Percentiles rank a stretch among this genome's conserved stretches.
Evolutionary conservation across 2,113 vertebrate genomes (phyloP).

Genomic region (Felis chaus): DNA sequence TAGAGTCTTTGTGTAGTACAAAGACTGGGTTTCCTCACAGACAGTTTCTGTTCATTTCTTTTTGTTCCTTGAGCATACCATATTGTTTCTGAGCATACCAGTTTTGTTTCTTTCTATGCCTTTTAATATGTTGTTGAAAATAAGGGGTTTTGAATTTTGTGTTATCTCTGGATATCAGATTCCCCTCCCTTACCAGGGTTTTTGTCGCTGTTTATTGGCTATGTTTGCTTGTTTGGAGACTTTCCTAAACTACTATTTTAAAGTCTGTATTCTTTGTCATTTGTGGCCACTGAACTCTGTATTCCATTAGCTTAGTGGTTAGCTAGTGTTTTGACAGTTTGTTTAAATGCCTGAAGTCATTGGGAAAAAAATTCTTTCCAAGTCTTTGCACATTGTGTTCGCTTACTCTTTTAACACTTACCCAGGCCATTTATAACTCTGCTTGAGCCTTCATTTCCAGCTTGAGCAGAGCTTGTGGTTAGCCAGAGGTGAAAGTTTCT

Average conservation of each 20-base stretch:
- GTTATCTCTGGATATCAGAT: background rate
- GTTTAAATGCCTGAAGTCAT: background rate
- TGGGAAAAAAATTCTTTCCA: background rate
- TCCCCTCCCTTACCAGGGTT: background rate
- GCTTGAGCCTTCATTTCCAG: background rate
- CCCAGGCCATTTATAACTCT: background rate
- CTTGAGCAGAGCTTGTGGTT: background rate
- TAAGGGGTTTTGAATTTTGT: background rate
- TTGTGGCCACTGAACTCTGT: background rate
- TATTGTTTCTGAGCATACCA: background rate
- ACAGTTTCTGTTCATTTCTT: background rate
- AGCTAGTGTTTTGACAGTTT: background rate
- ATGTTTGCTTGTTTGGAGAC: background rate
- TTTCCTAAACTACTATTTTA: background rate
- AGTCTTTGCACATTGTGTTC: background rate
- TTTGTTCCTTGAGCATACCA: background rate
- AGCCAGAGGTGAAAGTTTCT: background rate
- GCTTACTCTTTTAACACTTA: background rate
- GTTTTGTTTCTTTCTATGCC: background rate
- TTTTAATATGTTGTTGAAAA: slow-evolving; percentile 23
- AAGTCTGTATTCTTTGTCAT: background rate
- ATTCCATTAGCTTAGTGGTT: background rate
- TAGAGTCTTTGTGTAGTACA: background rate
- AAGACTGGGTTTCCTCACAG: background rate
- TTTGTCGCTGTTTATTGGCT: background rate